Evolutionary conservation across 1,140 invertebrate genomes (phyloP).

Genomic region (Trichogramma pretiosum): DNA sequence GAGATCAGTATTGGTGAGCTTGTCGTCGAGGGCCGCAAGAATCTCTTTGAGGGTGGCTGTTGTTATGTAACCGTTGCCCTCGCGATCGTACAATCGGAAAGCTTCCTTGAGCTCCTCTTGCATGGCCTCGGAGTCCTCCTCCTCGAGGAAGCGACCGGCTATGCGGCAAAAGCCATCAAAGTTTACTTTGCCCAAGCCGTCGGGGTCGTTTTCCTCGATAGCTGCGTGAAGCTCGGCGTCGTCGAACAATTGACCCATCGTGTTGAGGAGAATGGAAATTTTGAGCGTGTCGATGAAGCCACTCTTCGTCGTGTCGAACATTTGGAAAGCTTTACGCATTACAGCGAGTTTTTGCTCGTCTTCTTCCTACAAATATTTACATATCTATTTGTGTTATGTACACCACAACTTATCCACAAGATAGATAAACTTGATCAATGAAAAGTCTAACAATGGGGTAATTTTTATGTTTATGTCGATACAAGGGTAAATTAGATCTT

Average conservation of each 20-base stretch:
- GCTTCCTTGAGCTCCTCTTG: conserved; percentile 91
- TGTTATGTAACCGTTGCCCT: conserved; percentile 90
- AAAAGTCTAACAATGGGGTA: no score
- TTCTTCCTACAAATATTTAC: no score
- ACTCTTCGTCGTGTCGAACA: conserved; percentile 86
- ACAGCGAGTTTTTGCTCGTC: conserved; percentile 78
- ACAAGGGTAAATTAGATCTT: no score
- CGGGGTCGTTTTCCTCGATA: conserved; percentile 77
- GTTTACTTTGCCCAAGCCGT: conserved; percentile 79
- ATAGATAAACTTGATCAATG: no score
- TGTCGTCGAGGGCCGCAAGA: conserved; percentile 81
- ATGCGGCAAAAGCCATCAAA: conserved; percentile 89
- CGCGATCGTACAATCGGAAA: conserved; percentile 71
- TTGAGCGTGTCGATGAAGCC: conserved; percentile 84
- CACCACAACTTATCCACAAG: no score
- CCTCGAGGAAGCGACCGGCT: conserved; percentile 80
- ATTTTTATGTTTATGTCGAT: no score
- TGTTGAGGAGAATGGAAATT: conserved; percentile 86
- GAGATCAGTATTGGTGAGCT: conserved; percentile 70
- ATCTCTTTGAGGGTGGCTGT: conserved; percentile 85
- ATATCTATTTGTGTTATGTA: no score
- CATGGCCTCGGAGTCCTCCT: conserved; percentile 87
- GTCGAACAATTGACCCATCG: conserved; percentile 86
- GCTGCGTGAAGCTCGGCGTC: conserved; percentile 74
- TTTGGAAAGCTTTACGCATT: conserved; percentile 87